Conservation (phyloP, 2,797 vertebrate species). For the Iguana delicatissima region DNA sequence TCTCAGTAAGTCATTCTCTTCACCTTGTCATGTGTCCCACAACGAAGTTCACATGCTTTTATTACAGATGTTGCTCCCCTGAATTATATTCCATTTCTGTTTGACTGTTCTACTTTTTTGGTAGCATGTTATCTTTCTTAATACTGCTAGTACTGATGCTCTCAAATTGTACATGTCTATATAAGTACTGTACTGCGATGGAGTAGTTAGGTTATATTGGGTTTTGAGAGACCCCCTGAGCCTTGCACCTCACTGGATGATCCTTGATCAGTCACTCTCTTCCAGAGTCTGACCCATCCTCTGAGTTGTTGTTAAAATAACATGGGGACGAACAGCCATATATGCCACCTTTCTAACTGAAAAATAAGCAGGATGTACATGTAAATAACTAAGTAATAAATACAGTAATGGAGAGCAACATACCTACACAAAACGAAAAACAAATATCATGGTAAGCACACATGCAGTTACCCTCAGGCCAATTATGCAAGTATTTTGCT, state of each 20-base stretch:
- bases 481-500: neutral
- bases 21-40: neutral
- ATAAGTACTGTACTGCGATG: neutral
- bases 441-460: neutral
- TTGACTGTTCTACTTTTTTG: neutral
- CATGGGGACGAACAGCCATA: neutral
- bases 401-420: neutral
- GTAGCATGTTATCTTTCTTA: neutral
- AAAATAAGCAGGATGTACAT: neutral
- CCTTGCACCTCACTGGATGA: neutral
- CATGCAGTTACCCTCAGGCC: neutral
- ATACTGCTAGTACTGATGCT: neutral
- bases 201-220: neutral
- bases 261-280: neutral
- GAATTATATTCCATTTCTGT: neutral
- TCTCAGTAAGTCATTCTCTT: conserved; percentile 19
- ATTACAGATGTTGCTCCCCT: neutral
- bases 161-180: neutral
- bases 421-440: neutral
- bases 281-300: neutral
- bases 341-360: neutral
- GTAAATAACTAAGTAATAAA: neutral
- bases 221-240: neutral
- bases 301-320: neutral
- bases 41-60: conserved; percentile 1